Conservation (phyloP, 2,888 invertebrate species). For the Coenonympha glycerion region DNA sequence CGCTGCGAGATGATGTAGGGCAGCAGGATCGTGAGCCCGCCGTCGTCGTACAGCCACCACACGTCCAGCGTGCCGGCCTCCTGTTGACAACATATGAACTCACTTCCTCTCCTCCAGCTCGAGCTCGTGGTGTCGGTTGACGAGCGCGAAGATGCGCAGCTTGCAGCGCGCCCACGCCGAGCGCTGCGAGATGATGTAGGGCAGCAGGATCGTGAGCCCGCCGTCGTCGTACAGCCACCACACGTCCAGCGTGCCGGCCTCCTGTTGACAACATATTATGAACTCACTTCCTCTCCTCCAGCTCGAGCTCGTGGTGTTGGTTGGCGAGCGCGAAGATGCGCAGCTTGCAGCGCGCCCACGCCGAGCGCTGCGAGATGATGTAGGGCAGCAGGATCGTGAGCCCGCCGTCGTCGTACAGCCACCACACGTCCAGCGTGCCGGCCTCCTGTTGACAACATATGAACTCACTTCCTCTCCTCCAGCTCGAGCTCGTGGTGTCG, state of each 20-base stretch:
- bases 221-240: too few relatives aligned
- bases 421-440: conserved; percentile 95
- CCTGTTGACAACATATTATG: too few relatives aligned
- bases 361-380: conserved; percentile 85
- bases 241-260: too few relatives aligned
- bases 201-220: conserved; percentile 86
- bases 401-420: conserved; percentile 96
- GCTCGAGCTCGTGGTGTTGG: conserved; percentile 83
- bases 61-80: conserved; percentile 90
- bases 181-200: conserved; percentile 88
- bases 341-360: conserved; percentile 86
- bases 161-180: conserved; percentile 86
- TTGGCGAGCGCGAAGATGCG: conserved; percentile 90
- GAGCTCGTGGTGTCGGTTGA: conserved; percentile 84
- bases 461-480: conserved; percentile 88
- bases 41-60: conserved; percentile 98
- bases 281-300: conserved; percentile 88
- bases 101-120: conserved; percentile 91
- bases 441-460: conserved; percentile 74
- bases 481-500: conserved; percentile 84
- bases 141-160: conserved; percentile 87
- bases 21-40: conserved; percentile 87
- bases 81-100: conserved; percentile 53
- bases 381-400: conserved; percentile 90
- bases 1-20: conserved; percentile 90